Percentiles rank a stretch among this genome's conserved stretches.
Conservation (phyloP, 2,888 invertebrate species). For the Theretra japonica region DNA sequence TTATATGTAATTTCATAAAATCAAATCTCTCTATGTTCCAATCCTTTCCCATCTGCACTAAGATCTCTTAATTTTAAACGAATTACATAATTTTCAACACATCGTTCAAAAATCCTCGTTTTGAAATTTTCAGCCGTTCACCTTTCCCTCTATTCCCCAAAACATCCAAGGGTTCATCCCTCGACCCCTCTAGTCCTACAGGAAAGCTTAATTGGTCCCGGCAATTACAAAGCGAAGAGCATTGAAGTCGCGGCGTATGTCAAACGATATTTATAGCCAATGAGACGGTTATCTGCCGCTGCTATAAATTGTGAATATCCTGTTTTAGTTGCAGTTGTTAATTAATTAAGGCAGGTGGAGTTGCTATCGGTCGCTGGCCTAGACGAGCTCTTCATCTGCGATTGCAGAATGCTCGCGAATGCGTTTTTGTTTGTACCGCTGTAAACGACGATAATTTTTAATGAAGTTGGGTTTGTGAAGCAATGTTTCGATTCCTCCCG, state of each 20-base stretch:
- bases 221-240: constrained; percentile 14
- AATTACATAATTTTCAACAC: not conserved
- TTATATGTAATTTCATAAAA: too few relatives aligned
- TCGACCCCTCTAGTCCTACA: not conserved
- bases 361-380: constrained; percentile 4
- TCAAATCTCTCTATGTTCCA: too few relatives aligned
- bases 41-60: too few relatives aligned
- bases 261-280: not conserved
- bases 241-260: constrained; percentile 14
- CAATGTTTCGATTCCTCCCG: too few relatives aligned
- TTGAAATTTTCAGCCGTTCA: not conserved
- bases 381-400: not conserved
- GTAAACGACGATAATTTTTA: too few relatives aligned
- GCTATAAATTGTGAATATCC: constrained; percentile 13
- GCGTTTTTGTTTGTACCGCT: not conserved
- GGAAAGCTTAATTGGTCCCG: constrained; percentile 10
- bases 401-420: not conserved
- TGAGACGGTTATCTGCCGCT: constrained; percentile 6
- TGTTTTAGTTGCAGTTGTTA: constrained; percentile 23
- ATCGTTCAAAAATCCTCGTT: too few relatives aligned
- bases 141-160: not conserved
- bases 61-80: too few relatives aligned
- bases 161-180: not conserved
- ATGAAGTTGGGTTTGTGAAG: too few relatives aligned
- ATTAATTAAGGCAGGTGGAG: constrained; percentile 21